Base-by-base conservation (phyloP, 1,140 invertebrate genomes). In the Nephotettix cincticeps region DNA sequence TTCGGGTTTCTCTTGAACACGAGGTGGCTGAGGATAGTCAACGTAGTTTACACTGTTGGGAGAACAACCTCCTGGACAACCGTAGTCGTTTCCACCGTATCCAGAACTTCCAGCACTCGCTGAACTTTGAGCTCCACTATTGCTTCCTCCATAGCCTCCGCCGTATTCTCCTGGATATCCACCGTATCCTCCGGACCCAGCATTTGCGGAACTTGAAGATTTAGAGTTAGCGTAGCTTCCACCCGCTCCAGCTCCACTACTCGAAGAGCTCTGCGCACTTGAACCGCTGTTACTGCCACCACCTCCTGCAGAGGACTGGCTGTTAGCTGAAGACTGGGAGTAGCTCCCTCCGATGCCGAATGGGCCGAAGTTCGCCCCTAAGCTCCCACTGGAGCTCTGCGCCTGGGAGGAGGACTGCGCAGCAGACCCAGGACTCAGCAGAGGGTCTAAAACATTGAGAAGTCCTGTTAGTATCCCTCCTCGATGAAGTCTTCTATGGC, bases 51-150 rank as follows among this genome's bases (percentile, higher is more conserved):
- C 36, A 23, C 65, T 40, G 23, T 23, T 25, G 30, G 25, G 9
- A 28, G 36, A 17, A 9, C 25, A 21, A 63, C 47, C 40, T 36
- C 51, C 54, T 21, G 14, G 32, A 36, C 30, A 28, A 6, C 32
- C 51, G 51, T 63, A 21, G 23, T 43, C 36, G 23, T 25, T 17
- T 25, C 71, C 61, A 65, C 68, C 63, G 58, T 21, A 40, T 36
- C 47, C 71, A 23, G 61, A n/a, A 70, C 69, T 70, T 29, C 56
- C 58, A 43, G 23, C 64, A 51, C 36, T 63, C 14, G 29, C 64
- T 19, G 23, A 25, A 3, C 40, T 43, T 47, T 27, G 23, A 9
- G 64, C 36, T 25, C 1, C 56, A 4, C n/a, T n/a, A n/a, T n/a
- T n/a, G n/a, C n/a, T n/a, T 9, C 56, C 56, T 25, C 21, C 4